These are phyloP conservation scores for Chelonia mydas DNA, from an alignment of 2,797 vertebrate genomes.

Conservation along the genomic window DNA sequence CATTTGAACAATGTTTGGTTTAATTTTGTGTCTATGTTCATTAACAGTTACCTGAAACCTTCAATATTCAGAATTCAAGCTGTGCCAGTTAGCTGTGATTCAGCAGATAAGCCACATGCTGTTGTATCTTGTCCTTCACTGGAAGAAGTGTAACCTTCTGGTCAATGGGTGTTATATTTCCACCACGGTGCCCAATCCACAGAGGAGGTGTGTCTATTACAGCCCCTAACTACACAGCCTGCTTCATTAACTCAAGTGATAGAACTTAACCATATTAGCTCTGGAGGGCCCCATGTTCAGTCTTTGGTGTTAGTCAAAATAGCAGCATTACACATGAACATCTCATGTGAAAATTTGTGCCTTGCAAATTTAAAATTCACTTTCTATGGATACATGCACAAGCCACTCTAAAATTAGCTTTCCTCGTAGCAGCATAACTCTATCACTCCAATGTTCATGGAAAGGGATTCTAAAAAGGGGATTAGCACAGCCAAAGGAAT, in stretches of 20 bases:
- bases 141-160: background rate
- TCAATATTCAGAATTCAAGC: background rate
- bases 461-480: background rate
- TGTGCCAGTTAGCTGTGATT: background rate
- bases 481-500: background rate
- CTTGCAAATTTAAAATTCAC: background rate
- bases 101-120: background rate
- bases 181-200: background rate
- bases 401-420: conserved; percentile 5
- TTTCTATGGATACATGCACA: background rate
- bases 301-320: background rate
- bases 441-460: background rate
- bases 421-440: background rate
- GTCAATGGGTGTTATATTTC: background rate
- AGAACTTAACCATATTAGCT: background rate
- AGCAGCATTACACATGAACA: background rate
- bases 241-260: background rate
- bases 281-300: background rate
- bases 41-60: background rate
- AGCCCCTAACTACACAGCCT: background rate
- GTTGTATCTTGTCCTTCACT: background rate
- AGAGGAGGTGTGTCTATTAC: background rate
- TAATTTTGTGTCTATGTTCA: background rate
- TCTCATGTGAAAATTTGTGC: background rate
- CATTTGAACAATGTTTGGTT: background rate